Evolutionary conservation across 2,888 invertebrate species (phyloP), one percentile per base, ranked within the genome.

Genomic region (Xestobium rufovillosum): DNA sequence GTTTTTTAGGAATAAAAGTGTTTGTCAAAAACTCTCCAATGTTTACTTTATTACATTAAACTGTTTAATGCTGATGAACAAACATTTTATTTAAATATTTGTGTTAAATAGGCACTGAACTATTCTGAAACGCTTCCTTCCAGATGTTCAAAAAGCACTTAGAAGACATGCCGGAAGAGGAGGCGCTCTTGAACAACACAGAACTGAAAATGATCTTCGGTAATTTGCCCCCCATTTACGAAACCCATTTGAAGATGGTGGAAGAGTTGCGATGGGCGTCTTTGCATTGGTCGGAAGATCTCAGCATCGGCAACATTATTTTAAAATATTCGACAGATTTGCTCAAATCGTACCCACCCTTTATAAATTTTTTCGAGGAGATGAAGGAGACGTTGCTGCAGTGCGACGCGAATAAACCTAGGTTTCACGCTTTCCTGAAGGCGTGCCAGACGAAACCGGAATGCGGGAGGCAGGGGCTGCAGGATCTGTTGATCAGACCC

Each of bases 391-490:
- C 88, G 72, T 76, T 98, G 60, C 73, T 79, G 55, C 79, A 83
- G 59, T 95, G 94, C 72, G 94, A 94, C 71, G 79, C 79, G 61
- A 83, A 80, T 58, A 92, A 94, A 69, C 92, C 94, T 26, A 77
- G 94, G 63, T 98, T 98, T 74, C 94, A 96, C 72, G 96, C 96
- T 58, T 97, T 97, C 71, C 77, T 97, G 48, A 96, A 95, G 74
- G 91, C 94, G 56, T 84, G 89, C 63, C 87, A 90, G 69, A 84
- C 87, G 25, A 85, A 84, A 64, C 90, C 94, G 4, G 96, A 97
- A 65, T 97, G 96, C 68, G 92, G 94, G 14, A 77, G 96, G 53
- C 95, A 97, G 70, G 89, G 85, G 59, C 73, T 98, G 55, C 88
- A 90, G 64, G 97, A 98, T 66, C 75, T 98, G 50, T 78, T 98